Conservation (phyloP, 1,140 invertebrate species). For the Zeugodacus cucurbitae region DNA sequence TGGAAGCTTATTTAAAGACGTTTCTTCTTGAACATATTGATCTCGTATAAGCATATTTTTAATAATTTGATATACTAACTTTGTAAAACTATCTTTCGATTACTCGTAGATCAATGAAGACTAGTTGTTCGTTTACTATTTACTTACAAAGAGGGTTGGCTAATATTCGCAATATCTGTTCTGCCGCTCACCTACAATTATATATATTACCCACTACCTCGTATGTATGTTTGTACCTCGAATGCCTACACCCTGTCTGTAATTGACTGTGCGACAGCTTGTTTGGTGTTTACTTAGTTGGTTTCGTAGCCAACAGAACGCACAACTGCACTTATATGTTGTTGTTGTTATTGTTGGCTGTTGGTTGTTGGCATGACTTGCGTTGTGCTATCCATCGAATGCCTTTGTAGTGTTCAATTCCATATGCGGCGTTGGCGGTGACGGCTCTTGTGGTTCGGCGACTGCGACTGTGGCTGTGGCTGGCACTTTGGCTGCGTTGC, state of each 20-base stretch:
- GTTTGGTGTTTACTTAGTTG: background rate
- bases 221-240: background rate
- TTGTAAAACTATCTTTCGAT: too few relatives aligned
- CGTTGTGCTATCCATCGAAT: background rate
- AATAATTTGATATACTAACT: too few relatives aligned
- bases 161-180: background rate
- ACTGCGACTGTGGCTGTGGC: background rate
- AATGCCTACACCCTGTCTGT: background rate
- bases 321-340: background rate
- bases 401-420: background rate
- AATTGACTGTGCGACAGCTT: background rate
- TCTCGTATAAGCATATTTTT: too few relatives aligned
- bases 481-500: constrained; percentile 17
- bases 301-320: background rate
- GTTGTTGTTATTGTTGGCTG: background rate
- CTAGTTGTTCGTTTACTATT: too few relatives aligned
- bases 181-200: background rate
- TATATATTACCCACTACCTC: background rate
- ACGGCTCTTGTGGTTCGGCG: background rate
- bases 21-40: too few relatives aligned
- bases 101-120: too few relatives aligned
- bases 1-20: too few relatives aligned
- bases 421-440: background rate
- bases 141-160: too few relatives aligned
- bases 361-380: background rate